Base-by-base conservation (phyloP, 2,888 invertebrate genomes). In the Lithophane semibrunnea region DNA sequence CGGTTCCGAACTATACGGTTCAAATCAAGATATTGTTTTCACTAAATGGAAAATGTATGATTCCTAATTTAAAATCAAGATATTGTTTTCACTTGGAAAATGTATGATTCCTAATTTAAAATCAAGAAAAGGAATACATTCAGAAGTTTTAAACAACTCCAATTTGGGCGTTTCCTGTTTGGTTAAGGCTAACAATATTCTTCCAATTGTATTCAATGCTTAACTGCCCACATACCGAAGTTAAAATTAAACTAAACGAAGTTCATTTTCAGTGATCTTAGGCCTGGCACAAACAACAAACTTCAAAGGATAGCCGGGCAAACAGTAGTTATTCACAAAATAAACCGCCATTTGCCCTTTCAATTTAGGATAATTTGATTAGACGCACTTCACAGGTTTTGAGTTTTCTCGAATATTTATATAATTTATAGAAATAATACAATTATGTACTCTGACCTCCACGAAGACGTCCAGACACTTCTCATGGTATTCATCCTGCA, bases 311-410 rank as follows among this genome's bases (percentile, higher is more conserved):
- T 44, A 24, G 8, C 64, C 54, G 10, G 0, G 13, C 44, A 79
- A 79, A 75, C 75, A 79, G 68, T 47, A 79, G 67, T 81, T 68
- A 79, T 52, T 75, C 75, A 68, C 52, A 79, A 79, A 79, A 79
- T 79, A 58, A 79, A 81, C 79, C 52, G 44, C 18, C 61, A 66
- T 10, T 79, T 63, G 18, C 52, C 63, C 75, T 68, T 81, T 79
- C 37, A 68, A 63, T 61, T 65, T 74, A 12, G 16, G 3, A 13
- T 81, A 79, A 79, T 68, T 79, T 82, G 44, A 81, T 75, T 24
- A 54, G n/a, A 54, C 21, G 24, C 24, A 37, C 65, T 79, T 66
- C 47, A 42, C 24, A 10, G 24, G 13, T 42, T 24, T 29, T 29
- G 24, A 80, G 60, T 66, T 80, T 47, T 73, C 47, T 65, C 2